These are phyloP conservation scores for Stigmatopora argus DNA, from an alignment of 2,113 vertebrate genomes.

Conservation along the genomic window DNA sequence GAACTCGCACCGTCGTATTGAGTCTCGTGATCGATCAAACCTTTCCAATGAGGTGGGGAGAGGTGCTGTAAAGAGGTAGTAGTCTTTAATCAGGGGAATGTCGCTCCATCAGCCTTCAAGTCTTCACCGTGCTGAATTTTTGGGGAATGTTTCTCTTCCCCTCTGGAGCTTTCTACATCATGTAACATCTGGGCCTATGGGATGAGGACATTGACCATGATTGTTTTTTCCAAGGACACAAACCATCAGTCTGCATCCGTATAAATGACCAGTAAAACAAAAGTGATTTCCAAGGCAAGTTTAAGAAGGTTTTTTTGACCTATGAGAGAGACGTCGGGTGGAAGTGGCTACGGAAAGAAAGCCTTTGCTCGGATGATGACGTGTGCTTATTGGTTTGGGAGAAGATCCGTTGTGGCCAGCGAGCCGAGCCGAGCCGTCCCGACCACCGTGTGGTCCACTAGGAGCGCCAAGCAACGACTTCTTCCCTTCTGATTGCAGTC, in stretches of 20 bases:
- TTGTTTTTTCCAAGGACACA: not conserved
- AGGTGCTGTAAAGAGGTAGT: constrained; percentile 52
- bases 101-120: constrained; percentile 15
- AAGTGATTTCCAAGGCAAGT: constrained; percentile 84
- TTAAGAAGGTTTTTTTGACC: constrained; percentile 77
- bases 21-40: constrained; percentile 25
- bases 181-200: not conserved
- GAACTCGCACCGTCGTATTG: constrained; percentile 40
- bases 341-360: constrained; percentile 46
- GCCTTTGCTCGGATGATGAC: constrained; percentile 34
- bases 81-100: constrained; percentile 47
- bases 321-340: constrained; percentile 61
- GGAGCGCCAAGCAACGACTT: constrained; percentile 87
- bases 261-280: not conserved
- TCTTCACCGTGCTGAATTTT: not conserved
- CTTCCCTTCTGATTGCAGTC: constrained; percentile 95
- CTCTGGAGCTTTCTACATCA: no score
- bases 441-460: constrained; percentile 72
- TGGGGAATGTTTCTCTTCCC: no score
- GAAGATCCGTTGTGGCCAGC: not conserved
- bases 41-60: constrained; percentile 9
- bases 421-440: constrained; percentile 63
- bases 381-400: constrained; percentile 36
- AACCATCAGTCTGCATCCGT: no score
- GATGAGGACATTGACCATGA: not conserved